phyloP scores from a whole-genome alignment of 2,797 vertebrate genomes.

The Ataeniobius toweri region DNA sequence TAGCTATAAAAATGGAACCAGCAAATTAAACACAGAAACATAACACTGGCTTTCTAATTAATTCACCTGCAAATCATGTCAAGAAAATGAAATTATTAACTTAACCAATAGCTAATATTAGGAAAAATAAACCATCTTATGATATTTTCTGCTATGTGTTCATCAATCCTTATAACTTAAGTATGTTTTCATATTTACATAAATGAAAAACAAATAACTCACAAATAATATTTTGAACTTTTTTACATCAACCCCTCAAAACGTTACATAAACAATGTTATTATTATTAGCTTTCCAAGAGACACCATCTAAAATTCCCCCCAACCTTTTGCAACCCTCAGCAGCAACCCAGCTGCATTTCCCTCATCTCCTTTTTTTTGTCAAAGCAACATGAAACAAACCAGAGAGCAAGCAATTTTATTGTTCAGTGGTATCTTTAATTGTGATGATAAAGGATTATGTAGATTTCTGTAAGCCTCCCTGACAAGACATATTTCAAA shows the following conservation, averaged over 20 bases:
- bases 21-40: not conserved
- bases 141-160: not conserved
- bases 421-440: slow-evolving; percentile 89
- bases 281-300: slow-evolving; percentile 16
- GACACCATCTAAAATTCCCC: slow-evolving; percentile 37
- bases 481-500: slow-evolving; percentile 86
- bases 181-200: not conserved
- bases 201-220: not conserved
- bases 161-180: not conserved
- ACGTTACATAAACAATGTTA: slow-evolving; percentile 33
- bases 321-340: slow-evolving; percentile 59
- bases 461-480: slow-evolving; percentile 85
- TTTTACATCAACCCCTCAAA: slow-evolving; percentile 10
- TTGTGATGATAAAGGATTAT: slow-evolving; percentile 88
- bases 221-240: not conserved
- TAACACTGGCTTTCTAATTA: not conserved
- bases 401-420: slow-evolving; percentile 86
- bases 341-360: slow-evolving; percentile 45
- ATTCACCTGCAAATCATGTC: not conserved
- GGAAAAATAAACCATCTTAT: not conserved
- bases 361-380: slow-evolving; percentile 58
- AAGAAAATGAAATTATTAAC: not conserved
- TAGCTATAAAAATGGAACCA: not conserved
- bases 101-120: not conserved
- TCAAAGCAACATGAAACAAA: slow-evolving; percentile 82